Evolutionary conservation across 2,797 vertebrate species (phyloP), one percentile per base, ranked within the genome.

Genomic region (Typhlichthys subterraneus): DNA sequence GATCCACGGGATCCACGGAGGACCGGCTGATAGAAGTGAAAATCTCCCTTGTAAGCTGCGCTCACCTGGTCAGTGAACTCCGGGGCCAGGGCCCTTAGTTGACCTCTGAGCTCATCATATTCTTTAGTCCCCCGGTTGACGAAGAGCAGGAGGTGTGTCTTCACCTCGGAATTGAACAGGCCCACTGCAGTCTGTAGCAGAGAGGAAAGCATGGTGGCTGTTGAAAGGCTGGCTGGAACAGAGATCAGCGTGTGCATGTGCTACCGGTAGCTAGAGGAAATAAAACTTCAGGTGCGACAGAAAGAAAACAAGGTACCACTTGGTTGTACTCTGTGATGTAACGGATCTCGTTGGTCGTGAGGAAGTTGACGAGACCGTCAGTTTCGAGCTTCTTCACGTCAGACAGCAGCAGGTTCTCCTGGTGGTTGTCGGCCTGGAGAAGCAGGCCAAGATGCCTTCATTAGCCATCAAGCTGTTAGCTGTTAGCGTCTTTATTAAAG

Each of bases 311-410:
- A 71, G 82, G 6, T 91, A 98, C 97, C 94, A 89, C 85, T 81
- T 95, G 89, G 62, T 89, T 91, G 85, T 99, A 98, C 14, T 98
- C 95, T 0, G 97, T 98, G 82, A 99, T 86, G 85, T 92, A 89
- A 50, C 80, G 92, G 15, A 99, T 66, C 62, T 93, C 93, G 0
- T 97, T 95, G 31, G 91, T 85, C 38, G 64, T 86, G 70, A 99
- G 61, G 13, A 97, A 98, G 57, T 86, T 93, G 1, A 84, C 85
- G n/a, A 98, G 71, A 67, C 92, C 94, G 5, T 92, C 82, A 0
- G 73, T 52, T 0, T 96, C 93, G 3, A 96, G 2, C 48, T 85
- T 87, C 45, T 91, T 79, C 1, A 8, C 15, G 0, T 89, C 81
- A 8, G 91, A 60, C 0, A 88, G 48, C 17, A 89, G 81, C 13